phyloP scores from a whole-genome alignment of 2,888 invertebrate genomes.

The Drymonia ruficornis region DNA sequence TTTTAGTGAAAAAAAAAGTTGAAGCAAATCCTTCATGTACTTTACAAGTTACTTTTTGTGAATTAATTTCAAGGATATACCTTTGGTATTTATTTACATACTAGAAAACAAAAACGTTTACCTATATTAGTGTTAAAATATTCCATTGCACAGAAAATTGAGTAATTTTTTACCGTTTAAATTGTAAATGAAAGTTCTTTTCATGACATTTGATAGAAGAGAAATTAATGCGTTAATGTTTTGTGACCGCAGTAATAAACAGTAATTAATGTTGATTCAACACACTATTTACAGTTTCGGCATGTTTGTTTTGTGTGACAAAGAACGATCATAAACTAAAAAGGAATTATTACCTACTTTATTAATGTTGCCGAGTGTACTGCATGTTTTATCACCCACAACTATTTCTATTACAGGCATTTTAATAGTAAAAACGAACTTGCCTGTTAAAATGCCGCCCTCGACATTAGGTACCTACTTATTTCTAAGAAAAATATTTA shows the following conservation, averaged over 20 bases:
- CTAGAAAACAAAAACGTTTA: too few species aligned
- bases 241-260: not conserved
- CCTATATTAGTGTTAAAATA: too few species aligned
- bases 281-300: not conserved
- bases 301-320: not conserved
- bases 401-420: slow-evolving; percentile 7
- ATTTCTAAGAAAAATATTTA: not conserved
- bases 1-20: too few species aligned
- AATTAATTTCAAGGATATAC: too few species aligned
- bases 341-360: not conserved
- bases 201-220: too few species aligned
- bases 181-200: too few species aligned
- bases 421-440: slow-evolving; percentile 8
- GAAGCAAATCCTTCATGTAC: too few species aligned
- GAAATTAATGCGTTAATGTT: not conserved
- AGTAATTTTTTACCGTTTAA: too few species aligned
- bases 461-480: not conserved
- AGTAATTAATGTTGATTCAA: not conserved
- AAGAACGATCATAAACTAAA: not conserved
- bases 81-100: too few species aligned
- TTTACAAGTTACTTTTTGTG: too few species aligned
- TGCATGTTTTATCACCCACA: slow-evolving; percentile 8
- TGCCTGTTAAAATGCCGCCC: slow-evolving; percentile 4
- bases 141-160: too few species aligned
- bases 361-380: slow-evolving; percentile 22